A percentile compares a stretch with the other conserved stretches of the same genome.
Conservation (phyloP, 64 coral and sea anemone genomes). For the Pocillopora damicornis region DNA sequence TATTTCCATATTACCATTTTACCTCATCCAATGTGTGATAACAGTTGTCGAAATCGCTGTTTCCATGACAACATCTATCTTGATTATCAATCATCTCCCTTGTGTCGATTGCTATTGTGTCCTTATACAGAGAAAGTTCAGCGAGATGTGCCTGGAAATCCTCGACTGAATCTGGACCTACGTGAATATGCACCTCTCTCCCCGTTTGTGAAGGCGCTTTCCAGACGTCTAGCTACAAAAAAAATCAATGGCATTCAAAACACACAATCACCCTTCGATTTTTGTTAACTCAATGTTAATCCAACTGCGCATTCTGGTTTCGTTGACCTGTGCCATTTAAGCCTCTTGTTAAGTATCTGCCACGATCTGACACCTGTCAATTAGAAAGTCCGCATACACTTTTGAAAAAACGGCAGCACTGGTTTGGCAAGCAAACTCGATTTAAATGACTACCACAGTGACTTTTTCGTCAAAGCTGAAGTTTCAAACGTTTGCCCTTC, state of each 20-base stretch:
- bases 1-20: too few species aligned
- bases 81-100: not conserved
- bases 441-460: too few species aligned
- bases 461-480: too few species aligned
- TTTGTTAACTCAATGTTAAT: not conserved
- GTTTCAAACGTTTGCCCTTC: too few species aligned
- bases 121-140: not conserved
- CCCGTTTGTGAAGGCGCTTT: not conserved
- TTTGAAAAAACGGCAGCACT: not conserved
- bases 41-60: not conserved
- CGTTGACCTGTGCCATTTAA: too few species aligned
- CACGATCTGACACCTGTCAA: not conserved
- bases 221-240: constrained; percentile 15
- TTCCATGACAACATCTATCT: not conserved
- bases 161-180: not conserved
- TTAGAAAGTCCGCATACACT: not conserved
- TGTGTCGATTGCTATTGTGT: not conserved
- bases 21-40: too few species aligned
- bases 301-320: too few species aligned
- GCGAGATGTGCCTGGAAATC: not conserved
- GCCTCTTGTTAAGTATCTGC: too few species aligned
- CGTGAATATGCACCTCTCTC: not conserved
- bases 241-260: not conserved
- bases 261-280: not conserved
- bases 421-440: too few species aligned